These are phyloP conservation scores for Paraescarpia echinospica DNA, from an alignment of 1,140 invertebrate genomes.

Conservation along the genomic window DNA sequence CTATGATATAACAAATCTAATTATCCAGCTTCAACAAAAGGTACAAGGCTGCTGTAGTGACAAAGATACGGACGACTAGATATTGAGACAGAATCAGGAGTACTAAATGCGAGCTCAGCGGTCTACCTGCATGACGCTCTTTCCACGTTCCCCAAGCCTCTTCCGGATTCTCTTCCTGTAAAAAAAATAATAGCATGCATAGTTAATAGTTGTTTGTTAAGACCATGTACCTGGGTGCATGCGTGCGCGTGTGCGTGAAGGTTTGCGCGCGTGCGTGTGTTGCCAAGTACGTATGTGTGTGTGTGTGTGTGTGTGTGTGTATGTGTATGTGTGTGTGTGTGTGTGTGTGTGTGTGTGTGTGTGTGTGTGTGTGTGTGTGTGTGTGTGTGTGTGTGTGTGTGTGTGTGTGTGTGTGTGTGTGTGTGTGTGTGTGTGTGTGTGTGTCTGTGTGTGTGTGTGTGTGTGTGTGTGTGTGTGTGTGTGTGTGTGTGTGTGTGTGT, in stretches of 20 bases:
- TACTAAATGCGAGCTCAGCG: no score
- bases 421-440: no score
- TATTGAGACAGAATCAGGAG: neutral
- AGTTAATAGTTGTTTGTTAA: neutral
- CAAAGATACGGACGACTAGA: neutral
- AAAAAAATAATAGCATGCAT: neutral
- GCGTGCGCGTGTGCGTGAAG: neutral
- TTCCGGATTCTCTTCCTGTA: neutral
- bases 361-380: neutral
- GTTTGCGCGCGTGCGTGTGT: no score
- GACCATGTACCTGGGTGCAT: neutral
- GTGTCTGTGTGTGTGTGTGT: no score
- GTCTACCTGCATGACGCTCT: neutral
- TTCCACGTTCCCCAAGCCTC: neutral
- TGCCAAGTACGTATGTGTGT: neutral
- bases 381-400: neutral
- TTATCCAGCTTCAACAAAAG: neutral
- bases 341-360: neutral
- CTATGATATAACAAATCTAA: neutral
- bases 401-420: no score
- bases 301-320: neutral
- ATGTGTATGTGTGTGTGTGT: neutral
- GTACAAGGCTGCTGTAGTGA: neutral
- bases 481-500: no score
- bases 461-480: no score